A percentile compares a stretch with the other conserved stretches of the same genome.
Conservation (phyloP, 2,113 vertebrate species). For the Xerus inauris region DNA sequence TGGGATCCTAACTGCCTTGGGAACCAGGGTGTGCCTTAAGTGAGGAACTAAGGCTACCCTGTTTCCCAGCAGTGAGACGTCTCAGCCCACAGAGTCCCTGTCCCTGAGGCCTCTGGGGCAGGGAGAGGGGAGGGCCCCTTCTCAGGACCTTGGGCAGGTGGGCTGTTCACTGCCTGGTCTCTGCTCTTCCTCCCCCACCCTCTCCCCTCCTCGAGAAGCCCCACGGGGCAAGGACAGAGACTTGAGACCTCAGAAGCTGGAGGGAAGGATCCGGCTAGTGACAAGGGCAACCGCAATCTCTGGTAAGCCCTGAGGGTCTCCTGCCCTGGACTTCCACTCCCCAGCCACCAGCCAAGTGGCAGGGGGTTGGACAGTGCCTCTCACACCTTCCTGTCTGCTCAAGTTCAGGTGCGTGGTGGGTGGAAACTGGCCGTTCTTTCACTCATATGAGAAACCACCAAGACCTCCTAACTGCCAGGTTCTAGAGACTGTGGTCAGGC, state of each 20-base stretch:
- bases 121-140: not conserved
- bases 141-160: not conserved
- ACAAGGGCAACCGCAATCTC: not conserved
- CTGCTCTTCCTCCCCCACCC: fast-evolving
- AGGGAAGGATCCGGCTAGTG: fast-evolving
- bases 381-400: not conserved
- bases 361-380: not conserved
- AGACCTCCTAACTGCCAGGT: not conserved
- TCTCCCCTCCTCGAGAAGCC: not conserved
- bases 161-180: not conserved
- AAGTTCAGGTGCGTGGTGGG: too few relatives aligned
- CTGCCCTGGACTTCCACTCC: not conserved
- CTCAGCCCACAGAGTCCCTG: not conserved
- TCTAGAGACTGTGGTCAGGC: not conserved
- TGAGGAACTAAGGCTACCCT: constrained; percentile 46
- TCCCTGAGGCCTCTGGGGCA: not conserved
- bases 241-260: not conserved
- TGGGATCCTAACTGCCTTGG: constrained; percentile 18
- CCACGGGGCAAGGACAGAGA: not conserved
- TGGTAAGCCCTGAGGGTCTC: not conserved
- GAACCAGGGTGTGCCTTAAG: constrained; percentile 18
- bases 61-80: constrained; percentile 38
- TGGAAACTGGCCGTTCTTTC: not conserved
- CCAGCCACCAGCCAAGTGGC: not conserved
- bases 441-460: not conserved